phyloP scores from a whole-genome alignment of 2,113 vertebrate species.

The Paracanthobrama guichenoti region DNA sequence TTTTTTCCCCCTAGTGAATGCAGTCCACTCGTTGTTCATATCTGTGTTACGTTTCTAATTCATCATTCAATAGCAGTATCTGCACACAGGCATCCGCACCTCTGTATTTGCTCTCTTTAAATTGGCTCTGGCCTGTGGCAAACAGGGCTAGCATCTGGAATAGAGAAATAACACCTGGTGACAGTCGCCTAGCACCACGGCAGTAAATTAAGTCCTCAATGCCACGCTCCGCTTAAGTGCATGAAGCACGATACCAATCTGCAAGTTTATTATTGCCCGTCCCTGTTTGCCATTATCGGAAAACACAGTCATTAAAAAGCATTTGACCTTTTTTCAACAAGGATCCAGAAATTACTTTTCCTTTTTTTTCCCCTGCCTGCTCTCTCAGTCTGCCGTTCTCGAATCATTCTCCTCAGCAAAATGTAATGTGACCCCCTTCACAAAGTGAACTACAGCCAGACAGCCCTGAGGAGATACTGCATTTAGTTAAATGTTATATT shows the following conservation, averaged over 20 bases:
- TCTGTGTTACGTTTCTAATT: conserved; percentile 70
- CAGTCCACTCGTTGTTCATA: conserved; percentile 58
- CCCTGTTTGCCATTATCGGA: conserved; percentile 70
- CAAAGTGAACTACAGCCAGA: conserved; percentile 71
- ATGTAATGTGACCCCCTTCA: conserved; percentile 77
- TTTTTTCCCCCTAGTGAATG: conserved; percentile 43
- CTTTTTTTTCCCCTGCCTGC: conserved; percentile 56
- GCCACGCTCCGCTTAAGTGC: conserved; percentile 72
- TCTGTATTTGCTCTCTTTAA: conserved; percentile 77
- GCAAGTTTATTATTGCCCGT: conserved; percentile 75
- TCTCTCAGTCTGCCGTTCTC: conserved; percentile 56
- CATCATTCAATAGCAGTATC: conserved; percentile 63
- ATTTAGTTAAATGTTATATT: conserved; percentile 81
- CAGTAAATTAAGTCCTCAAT: conserved; percentile 76
- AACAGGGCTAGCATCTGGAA: conserved; percentile 66
- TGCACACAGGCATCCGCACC: conserved; percentile 63
- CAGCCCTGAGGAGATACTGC: conserved; percentile 74
- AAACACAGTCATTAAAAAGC: conserved; percentile 82
- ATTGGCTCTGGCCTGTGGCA: conserved; percentile 68
- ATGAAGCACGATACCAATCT: conserved; percentile 76
- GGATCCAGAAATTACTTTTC: conserved; percentile 75
- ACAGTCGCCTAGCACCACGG: conserved; percentile 58
- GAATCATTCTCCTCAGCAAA: conserved; percentile 71
- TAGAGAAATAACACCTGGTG: conserved; percentile 70
- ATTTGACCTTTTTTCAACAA: conserved; percentile 80